Percentiles rank a stretch among this genome's conserved stretches.
Conservation (phyloP, 2,797 vertebrate species). For the Protosalanx chinensis region DNA sequence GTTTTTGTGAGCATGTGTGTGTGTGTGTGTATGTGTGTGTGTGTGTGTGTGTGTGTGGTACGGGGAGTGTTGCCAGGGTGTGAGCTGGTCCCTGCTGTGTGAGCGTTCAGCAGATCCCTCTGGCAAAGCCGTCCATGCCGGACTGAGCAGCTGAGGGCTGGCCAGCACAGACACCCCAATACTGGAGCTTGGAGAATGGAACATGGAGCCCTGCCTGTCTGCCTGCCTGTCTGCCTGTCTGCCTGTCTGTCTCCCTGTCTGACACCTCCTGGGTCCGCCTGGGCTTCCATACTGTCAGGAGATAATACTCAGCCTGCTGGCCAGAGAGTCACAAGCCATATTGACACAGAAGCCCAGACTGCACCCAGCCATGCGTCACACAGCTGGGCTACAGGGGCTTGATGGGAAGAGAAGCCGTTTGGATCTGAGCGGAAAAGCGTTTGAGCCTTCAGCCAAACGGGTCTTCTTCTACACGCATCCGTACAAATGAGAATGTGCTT, state of each 20-base stretch:
- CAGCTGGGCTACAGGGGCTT: conserved; percentile 31
- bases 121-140: conserved; percentile 12
- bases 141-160: conserved; percentile 8
- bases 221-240: background rate
- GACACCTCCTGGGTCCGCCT: background rate
- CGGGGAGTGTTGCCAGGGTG: no score
- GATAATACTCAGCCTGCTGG: background rate
- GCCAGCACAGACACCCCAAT: conserved; percentile 16
- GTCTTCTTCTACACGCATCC: conserved; percentile 66
- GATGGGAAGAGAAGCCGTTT: conserved; percentile 62
- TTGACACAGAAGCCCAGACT: background rate
- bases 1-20: no score
- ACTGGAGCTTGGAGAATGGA: no score
- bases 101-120: background rate
- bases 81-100: background rate
- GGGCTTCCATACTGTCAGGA: background rate
- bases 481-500: conserved; percentile 56
- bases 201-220: no score
- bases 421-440: conserved; percentile 51
- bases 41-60: background rate
- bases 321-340: no score
- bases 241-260: background rate
- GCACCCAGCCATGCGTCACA: background rate
- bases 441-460: conserved; percentile 49
- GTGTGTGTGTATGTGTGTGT: no score